Conservation (phyloP, 2,888 invertebrate genomes). For the Diadromus collaris region DNA sequence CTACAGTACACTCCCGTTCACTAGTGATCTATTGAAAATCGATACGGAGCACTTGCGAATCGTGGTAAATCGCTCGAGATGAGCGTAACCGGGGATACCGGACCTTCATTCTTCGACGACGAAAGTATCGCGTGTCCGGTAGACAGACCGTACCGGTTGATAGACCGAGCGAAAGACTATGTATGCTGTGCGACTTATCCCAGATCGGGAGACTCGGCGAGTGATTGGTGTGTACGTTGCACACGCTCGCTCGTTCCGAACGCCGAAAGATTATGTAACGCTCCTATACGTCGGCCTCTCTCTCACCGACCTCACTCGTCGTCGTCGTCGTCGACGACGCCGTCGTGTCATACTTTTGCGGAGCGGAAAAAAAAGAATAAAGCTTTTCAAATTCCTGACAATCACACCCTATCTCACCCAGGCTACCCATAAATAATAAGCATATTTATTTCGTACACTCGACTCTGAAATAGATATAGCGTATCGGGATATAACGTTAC, state of each 20-base stretch:
- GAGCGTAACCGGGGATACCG: background rate
- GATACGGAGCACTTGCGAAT: background rate
- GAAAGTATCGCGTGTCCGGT: conserved; percentile 30
- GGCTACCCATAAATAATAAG: background rate
- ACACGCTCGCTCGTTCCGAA: conserved; percentile 47
- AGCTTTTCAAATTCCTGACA: conserved; percentile 7
- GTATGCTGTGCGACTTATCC: conserved; percentile 32
- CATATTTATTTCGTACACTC: background rate
- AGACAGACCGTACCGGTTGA: background rate
- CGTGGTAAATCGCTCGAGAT: background rate
- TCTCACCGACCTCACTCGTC: conserved; percentile 37
- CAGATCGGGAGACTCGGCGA: conserved; percentile 50
- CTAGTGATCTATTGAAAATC: background rate
- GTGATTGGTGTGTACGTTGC: conserved; percentile 47
- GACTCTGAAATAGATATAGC: background rate
- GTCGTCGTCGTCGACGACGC: conserved; percentile 26
- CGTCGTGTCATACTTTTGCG: conserved; percentile 43
- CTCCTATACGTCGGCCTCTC: conserved; percentile 39
- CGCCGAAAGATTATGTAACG: conserved; percentile 58
- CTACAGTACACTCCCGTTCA: background rate
- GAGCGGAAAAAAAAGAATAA: conserved; percentile 36
- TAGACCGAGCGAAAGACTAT: conserved; percentile 2
- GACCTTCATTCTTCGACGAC: background rate
- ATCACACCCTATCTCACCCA: background rate
- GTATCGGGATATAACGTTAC: background rate